phyloP scores from a whole-genome alignment of 2,797 vertebrate species.

The Odontamblyopus lacepedii region DNA sequence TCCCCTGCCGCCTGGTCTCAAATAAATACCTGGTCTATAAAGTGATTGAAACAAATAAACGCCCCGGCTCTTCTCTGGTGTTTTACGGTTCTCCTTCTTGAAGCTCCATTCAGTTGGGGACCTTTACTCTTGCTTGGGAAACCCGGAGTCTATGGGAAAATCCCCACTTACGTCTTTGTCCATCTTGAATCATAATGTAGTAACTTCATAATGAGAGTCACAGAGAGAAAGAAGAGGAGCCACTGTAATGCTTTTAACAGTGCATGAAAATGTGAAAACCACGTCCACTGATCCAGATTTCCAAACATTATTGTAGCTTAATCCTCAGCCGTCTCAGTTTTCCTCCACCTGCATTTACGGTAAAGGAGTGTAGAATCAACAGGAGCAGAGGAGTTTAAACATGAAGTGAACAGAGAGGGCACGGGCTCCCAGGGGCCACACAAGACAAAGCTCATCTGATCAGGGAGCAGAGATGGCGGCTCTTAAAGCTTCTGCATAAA shows the following conservation, averaged over 20 bases:
- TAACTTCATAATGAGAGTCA: too few relatives aligned
- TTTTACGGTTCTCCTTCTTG: too few relatives aligned
- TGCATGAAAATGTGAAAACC: neutral
- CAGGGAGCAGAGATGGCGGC: conserved; percentile 46
- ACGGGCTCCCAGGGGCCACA: conserved; percentile 37
- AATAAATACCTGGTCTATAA: too few relatives aligned
- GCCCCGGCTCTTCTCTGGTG: too few relatives aligned
- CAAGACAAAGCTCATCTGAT: too few relatives aligned
- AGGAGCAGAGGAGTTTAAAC: conserved; percentile 57
- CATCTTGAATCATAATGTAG: too few relatives aligned
- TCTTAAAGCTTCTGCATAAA: conserved; percentile 56
- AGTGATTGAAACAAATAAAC: too few relatives aligned
- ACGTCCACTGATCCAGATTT: neutral
- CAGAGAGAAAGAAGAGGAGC: neutral
- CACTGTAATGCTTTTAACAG: neutral
- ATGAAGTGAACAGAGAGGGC: conserved; percentile 31
- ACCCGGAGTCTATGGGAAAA: too few relatives aligned
- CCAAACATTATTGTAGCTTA: neutral
- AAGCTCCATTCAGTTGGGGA: too few relatives aligned
- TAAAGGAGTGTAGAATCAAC: conserved; percentile 26
- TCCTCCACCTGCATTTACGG: conserved; percentile 17
- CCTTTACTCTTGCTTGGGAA: too few relatives aligned
- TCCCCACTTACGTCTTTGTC: too few relatives aligned
- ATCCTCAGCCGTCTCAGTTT: neutral
- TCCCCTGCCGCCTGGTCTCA: too few relatives aligned